Evolutionary conservation across 2,113 vertebrate species (phyloP).

Genomic region (Colius striatus): DNA sequence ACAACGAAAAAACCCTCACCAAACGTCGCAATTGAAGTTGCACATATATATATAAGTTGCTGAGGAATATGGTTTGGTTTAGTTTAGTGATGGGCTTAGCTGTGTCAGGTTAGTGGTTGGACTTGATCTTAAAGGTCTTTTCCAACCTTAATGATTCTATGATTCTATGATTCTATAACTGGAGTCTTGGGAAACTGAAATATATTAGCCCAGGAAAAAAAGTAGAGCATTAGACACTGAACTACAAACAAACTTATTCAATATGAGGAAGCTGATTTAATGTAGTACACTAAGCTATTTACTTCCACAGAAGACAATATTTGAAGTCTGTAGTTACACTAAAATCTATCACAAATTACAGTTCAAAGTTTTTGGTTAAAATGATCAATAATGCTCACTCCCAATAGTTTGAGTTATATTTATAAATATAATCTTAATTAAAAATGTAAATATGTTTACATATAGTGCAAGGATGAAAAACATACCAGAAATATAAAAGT

Average conservation of each 20-base stretch:
- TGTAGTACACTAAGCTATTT: background rate
- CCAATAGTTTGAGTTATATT: background rate
- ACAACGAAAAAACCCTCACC: background rate
- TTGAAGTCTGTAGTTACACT: background rate
- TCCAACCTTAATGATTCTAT: no score
- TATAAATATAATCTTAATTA: background rate
- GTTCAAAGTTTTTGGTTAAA: background rate
- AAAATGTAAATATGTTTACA: background rate
- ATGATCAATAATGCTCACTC: background rate
- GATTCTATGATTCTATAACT: no score
- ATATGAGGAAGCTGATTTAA: background rate
- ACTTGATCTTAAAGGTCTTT: no score
- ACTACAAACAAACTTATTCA: background rate
- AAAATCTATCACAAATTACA: background rate
- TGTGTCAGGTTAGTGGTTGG: no score
- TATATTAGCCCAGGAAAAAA: background rate
- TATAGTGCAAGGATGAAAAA: background rate
- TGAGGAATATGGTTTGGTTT: no score
- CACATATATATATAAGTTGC: no score
- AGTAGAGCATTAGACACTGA: background rate
- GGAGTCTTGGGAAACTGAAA: background rate
- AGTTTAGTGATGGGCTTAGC: no score
- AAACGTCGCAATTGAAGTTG: background rate
- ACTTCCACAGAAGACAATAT: background rate
- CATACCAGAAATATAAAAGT: background rate